A percentile compares a stretch with the other conserved stretches of the same genome.
Evolutionary conservation across 2,888 invertebrate genomes (phyloP).

Genomic region (Philopedon plagiatum): DNA sequence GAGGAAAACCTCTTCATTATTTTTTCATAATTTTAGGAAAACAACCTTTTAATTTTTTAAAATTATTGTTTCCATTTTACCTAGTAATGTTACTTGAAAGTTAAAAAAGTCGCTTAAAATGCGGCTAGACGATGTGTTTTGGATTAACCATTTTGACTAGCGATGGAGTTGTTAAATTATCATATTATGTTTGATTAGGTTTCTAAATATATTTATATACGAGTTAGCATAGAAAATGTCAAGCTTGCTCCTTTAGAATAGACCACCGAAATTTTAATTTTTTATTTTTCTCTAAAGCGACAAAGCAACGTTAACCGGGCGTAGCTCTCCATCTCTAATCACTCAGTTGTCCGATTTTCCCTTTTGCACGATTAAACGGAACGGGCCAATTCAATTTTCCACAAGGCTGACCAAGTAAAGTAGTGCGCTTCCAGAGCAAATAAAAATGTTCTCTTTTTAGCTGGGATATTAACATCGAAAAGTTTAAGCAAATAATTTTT

Average conservation of each 20-base stretch:
- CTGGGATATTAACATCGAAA: conserved; percentile 1
- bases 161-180: no score
- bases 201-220: no score
- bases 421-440: conserved; percentile 17
- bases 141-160: no score
- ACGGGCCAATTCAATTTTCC: conserved; percentile 39
- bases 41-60: no score
- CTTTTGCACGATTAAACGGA: conserved; percentile 38
- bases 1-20: no score
- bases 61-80: no score
- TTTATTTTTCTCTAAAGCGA: conserved; percentile 17
- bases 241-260: neutral
- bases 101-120: no score
- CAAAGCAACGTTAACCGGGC: conserved; percentile 42
- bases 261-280: neutral
- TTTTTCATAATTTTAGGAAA: no score
- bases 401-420: conserved; percentile 42
- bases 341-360: conserved; percentile 47
- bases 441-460: conserved; percentile 2
- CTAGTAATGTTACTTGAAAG: no score
- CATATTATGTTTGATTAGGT: no score
- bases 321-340: conserved; percentile 42
- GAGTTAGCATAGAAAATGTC: no score
- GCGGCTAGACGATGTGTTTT: no score
- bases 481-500: conserved; percentile 16